phyloP scores from a whole-genome alignment of 2,113 vertebrate species.

The Synchiropus splendidus region DNA sequence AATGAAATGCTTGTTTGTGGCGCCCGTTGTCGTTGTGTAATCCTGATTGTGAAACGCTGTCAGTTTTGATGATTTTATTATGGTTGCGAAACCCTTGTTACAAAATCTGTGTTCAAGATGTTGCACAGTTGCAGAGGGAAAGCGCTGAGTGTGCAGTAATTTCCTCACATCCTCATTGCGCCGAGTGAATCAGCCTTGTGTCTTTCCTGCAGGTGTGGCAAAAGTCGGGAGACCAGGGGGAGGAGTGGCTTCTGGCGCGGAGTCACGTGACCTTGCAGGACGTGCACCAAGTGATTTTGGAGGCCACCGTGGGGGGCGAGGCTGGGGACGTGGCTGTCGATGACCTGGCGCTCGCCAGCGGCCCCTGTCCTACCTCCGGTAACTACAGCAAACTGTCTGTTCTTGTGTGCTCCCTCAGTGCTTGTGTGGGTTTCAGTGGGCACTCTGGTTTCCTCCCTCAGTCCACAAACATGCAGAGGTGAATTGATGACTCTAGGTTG shows the following conservation, averaged over 20 bases:
- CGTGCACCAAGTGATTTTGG: slow-evolving; percentile 60
- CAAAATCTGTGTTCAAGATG: slow-evolving; percentile 33
- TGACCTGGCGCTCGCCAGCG: slow-evolving; percentile 48
- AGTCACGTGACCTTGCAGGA: slow-evolving; percentile 46
- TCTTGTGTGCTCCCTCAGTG: background rate
- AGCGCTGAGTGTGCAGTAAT: slow-evolving; percentile 42
- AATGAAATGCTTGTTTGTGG: background rate
- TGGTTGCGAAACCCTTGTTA: slow-evolving; percentile 50
- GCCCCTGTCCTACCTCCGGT: slow-evolving; percentile 57
- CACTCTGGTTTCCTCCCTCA: background rate
- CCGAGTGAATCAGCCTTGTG: slow-evolving; percentile 36
- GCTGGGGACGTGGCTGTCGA: slow-evolving; percentile 65
- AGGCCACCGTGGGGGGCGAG: slow-evolving; percentile 59
- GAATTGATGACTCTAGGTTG: too few relatives aligned
- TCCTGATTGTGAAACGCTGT: background rate
- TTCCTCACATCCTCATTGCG: slow-evolving; percentile 55
- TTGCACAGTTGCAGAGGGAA: slow-evolving; percentile 25
- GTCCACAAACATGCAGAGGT: too few relatives aligned
- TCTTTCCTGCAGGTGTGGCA: slow-evolving; percentile 66
- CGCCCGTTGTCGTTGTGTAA: background rate
- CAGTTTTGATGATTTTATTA: slow-evolving; percentile 23
- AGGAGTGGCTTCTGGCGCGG: slow-evolving; percentile 53
- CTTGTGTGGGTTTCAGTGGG: too few relatives aligned
- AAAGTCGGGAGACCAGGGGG: slow-evolving; percentile 49
- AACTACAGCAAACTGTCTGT: slow-evolving; percentile 6